Evolutionary conservation across 2,797 vertebrate genomes (phyloP), one percentile per base, ranked within the genome.

Genomic region (Borostomias antarcticus): DNA sequence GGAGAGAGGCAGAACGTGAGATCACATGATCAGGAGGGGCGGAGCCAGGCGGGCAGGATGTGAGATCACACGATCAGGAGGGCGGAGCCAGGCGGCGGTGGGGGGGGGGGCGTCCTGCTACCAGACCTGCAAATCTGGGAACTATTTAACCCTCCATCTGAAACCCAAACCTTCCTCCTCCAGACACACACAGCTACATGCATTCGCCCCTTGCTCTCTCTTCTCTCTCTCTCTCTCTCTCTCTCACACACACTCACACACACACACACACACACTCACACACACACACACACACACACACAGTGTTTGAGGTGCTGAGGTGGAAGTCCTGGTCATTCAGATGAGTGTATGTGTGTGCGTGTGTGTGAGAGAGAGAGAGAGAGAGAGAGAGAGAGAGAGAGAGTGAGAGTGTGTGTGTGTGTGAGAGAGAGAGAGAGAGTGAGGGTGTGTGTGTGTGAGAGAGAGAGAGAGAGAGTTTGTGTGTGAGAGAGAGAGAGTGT

Each of bases 101-200:
- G n/a, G n/a, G n/a, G n/a, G n/a, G n/a, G n/a, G n/a, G n/a, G n/a
- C n/a, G n/a, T 23, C 13, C 50, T 52, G 50, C 21, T 47, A 13
- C n/a, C 19, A 51, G 60, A 75, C 73, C 57, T 74, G 29, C 79
- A n/a, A 87, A 84, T 89, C 85, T 90, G 88, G 88, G 87, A 87
- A 89, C 89, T 85, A 87, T 91, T 92, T 91, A 70, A 82, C 78
- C 72, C 70, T 72, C 75, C 69, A 30, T 75, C 79, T 91, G 90
- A 87, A 90, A 92, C 80, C 72, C 75, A 89, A 89, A 84, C 78
- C 82, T 79, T 72, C 67, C 69, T 43, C 37, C 29, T 5, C 58
- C 21, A 13, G 51, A 25, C 5, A 13, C 26, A 10, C 35, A 23
- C 11, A 15, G 25, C 15, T 67, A 50, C 70, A 68, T 64, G 61